phyloP scores from a whole-genome alignment of 2,888 invertebrate genomes.

The Pseudeuparius sepicola region DNA sequence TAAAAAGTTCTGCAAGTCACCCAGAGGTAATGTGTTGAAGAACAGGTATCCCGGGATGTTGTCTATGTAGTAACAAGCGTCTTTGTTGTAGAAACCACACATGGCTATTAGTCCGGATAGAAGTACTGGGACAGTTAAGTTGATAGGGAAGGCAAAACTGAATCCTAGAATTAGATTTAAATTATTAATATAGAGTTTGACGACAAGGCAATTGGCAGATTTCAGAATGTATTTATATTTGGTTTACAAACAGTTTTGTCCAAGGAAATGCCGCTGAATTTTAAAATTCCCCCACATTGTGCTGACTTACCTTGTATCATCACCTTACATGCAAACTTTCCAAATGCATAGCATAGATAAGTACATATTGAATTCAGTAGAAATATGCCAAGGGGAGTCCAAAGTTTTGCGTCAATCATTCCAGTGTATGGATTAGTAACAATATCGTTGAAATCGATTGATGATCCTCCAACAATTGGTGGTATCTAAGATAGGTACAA shows the following conservation, averaged over 20 bases:
- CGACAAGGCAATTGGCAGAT: too few species aligned
- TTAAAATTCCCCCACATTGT: too few species aligned
- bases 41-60: conserved; percentile 74
- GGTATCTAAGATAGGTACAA: conserved; percentile 41
- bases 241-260: too few species aligned
- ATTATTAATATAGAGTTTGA: too few species aligned
- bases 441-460: conserved; percentile 30
- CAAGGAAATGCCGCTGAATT: too few species aligned
- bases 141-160: conserved; percentile 76
- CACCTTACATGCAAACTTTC: conserved; percentile 80
- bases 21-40: conserved; percentile 56
- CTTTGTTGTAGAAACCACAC: conserved; percentile 52
- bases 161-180: conserved; percentile 46
- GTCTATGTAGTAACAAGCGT: conserved; percentile 63
- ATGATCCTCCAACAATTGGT: conserved; percentile 35
- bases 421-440: conserved; percentile 26
- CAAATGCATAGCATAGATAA: conserved; percentile 55
- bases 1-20: conserved; percentile 46
- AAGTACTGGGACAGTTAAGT: conserved; percentile 63
- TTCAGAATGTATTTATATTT: too few species aligned
- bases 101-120: conserved; percentile 58
- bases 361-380: conserved; percentile 56
- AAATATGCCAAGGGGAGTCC: conserved; percentile 49
- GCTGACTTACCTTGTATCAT: conserved; percentile 64
- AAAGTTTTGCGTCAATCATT: conserved; percentile 29